Conservation (phyloP, 2,888 invertebrate species). For the Marronus borbonicus region DNA sequence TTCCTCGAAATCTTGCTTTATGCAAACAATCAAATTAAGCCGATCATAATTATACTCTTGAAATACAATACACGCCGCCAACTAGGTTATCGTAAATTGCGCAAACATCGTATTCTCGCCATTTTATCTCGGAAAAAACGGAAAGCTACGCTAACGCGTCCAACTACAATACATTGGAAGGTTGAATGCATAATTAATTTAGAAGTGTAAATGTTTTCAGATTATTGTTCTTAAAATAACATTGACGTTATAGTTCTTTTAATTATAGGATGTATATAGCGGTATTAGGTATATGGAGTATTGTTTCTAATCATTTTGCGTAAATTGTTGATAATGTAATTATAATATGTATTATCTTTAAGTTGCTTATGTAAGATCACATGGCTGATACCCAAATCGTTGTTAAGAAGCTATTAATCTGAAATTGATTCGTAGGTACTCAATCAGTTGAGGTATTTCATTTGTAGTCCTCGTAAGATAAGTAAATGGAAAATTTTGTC, state of each 20-base stretch:
- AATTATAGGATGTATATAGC: neutral
- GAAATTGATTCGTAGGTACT: no score
- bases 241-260: constrained; percentile 30
- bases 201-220: constrained; percentile 16
- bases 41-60: neutral
- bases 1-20: constrained; percentile 21
- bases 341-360: no score
- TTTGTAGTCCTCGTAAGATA: no score
- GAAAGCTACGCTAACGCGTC: constrained; percentile 20
- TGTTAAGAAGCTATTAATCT: no score
- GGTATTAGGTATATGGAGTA: no score
- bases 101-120: neutral
- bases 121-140: constrained; percentile 11
- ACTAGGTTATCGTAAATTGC: constrained; percentile 14
- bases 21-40: neutral
- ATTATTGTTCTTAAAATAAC: constrained; percentile 40
- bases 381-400: no score
- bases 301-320: no score
- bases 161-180: constrained; percentile 27
- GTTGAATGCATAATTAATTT: constrained; percentile 36
- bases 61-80: neutral
- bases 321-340: no score
- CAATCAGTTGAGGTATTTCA: no score
- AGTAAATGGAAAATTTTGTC: no score
- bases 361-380: no score